Conservation (phyloP, 2,113 vertebrate genomes). For the Ibidorhyncha struthersii region DNA sequence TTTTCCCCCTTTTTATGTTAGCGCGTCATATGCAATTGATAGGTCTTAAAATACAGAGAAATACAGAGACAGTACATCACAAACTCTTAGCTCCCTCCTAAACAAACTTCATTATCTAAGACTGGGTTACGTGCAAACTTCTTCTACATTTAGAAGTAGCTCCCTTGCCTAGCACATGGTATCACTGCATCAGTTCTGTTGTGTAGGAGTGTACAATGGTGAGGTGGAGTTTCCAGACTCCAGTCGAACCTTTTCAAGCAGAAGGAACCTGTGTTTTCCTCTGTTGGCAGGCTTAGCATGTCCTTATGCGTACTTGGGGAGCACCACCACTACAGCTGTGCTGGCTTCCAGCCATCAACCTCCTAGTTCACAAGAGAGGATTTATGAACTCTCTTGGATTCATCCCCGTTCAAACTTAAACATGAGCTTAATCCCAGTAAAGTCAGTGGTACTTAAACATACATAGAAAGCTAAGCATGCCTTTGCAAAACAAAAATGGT, state of each 20-base stretch:
- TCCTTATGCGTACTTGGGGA: background rate
- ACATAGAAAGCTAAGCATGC: background rate
- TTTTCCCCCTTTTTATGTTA: background rate
- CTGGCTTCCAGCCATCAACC: background rate
- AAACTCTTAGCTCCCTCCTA: background rate
- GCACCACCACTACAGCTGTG: background rate
- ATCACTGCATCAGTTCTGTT: background rate
- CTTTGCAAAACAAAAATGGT: background rate
- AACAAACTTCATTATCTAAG: background rate
- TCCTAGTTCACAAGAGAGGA: background rate
- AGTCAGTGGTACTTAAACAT: background rate
- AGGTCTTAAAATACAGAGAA: background rate
- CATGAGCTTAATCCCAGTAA: background rate
- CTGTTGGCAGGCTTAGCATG: background rate
- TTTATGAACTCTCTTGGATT: slow-evolving; percentile 1
- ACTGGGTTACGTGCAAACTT: background rate
- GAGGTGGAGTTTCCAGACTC: background rate
- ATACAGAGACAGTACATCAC: background rate
- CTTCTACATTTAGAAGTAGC: background rate
- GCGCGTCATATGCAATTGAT: background rate
- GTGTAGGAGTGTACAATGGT: background rate
- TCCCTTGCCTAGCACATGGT: background rate
- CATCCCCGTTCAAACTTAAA: background rate
- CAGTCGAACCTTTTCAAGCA: background rate
- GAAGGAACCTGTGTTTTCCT: background rate